Evolutionary conservation across 1,140 invertebrate genomes (phyloP).

Genomic region (Chrysopa pallens): DNA sequence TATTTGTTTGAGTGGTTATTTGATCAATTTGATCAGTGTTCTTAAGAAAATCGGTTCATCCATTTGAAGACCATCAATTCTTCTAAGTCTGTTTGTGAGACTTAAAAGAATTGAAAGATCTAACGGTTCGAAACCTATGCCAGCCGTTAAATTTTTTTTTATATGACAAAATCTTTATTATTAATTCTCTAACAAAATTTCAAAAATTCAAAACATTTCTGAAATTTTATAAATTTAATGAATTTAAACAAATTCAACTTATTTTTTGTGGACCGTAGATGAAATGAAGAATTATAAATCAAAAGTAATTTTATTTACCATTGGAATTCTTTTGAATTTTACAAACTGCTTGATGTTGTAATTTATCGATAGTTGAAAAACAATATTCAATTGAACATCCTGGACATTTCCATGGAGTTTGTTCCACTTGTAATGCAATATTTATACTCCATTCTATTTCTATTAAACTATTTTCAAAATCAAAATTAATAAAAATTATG

Average conservation of each 20-base stretch:
- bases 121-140: too few species aligned
- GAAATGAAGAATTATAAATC: too few species aligned
- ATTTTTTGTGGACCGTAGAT: too few species aligned
- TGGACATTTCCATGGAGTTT: constrained; percentile 33
- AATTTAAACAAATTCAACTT: constrained; percentile 2
- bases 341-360: constrained; percentile 28
- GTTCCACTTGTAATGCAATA: constrained; percentile 28
- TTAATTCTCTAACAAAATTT: constrained; percentile 14
- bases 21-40: too few species aligned
- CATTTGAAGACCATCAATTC: too few species aligned
- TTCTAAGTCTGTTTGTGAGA: too few species aligned
- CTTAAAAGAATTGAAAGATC: too few species aligned
- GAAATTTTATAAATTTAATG: constrained; percentile 11
- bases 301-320: too few species aligned
- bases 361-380: constrained; percentile 9
- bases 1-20: too few species aligned
- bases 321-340: too few species aligned
- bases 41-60: too few species aligned
- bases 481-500: constrained; percentile 1
- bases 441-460: constrained; percentile 40
- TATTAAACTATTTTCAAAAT: constrained; percentile 29
- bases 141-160: not conserved
- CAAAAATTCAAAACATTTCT: constrained; percentile 11
- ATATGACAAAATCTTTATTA: constrained; percentile 6
- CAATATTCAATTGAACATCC: constrained; percentile 20